phyloP scores from a whole-genome alignment of 2,888 invertebrate genomes.

The Torymus tubicola region DNA sequence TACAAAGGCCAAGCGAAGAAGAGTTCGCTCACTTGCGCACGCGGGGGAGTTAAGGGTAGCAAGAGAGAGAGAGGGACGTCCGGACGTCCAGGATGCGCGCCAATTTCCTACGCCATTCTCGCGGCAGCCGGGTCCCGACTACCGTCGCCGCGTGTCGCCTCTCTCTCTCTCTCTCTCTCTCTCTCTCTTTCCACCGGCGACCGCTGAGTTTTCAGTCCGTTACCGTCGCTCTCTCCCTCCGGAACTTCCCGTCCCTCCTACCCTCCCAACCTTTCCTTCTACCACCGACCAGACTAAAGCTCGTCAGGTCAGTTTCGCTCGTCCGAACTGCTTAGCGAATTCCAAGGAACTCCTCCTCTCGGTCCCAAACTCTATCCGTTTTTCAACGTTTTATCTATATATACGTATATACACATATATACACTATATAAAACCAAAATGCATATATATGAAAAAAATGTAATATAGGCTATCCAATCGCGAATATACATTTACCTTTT shows the following conservation, averaged over 20 bases:
- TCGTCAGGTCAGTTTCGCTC: slow-evolving; percentile 7
- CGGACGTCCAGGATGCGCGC: slow-evolving; percentile 61
- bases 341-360: not conserved
- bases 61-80: slow-evolving; percentile 36
- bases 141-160: slow-evolving; percentile 22
- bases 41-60: slow-evolving; percentile 22
- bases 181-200: slow-evolving; percentile 24
- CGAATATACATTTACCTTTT: not conserved
- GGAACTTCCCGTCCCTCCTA: slow-evolving; percentile 3
- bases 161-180: slow-evolving; percentile 37
- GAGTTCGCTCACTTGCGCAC: not conserved
- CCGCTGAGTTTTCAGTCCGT: slow-evolving; percentile 29
- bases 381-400: too few relatives aligned
- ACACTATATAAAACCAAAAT: too few relatives aligned
- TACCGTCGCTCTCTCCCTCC: not conserved
- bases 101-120: slow-evolving; percentile 65
- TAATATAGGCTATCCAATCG: too few relatives aligned
- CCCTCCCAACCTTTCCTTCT: too few relatives aligned
- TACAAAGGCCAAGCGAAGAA: not conserved
- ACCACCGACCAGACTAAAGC: too few relatives aligned
- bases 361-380: too few relatives aligned
- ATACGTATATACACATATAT: too few relatives aligned
- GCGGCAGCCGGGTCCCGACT: slow-evolving; percentile 46
- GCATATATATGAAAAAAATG: too few relatives aligned
- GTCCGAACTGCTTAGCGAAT: slow-evolving; percentile 14